phyloP scores from a whole-genome alignment of 2,888 invertebrate species.

The Reticulitermes lucifugus region DNA sequence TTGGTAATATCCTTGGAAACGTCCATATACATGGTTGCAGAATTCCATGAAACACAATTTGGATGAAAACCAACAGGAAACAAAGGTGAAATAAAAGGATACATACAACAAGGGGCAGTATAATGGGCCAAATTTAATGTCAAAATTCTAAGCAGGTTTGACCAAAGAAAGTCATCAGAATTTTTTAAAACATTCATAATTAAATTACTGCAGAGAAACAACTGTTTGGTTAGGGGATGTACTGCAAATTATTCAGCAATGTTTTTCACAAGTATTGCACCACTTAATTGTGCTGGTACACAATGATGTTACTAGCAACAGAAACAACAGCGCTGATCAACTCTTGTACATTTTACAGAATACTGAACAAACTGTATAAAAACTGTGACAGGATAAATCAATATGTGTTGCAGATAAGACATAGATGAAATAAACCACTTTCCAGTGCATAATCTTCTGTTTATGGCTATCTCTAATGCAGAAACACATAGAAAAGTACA shows the following conservation, averaged over 20 bases:
- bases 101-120: slow-evolving; percentile 41
- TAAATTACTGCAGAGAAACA: slow-evolving; percentile 35
- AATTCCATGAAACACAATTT: slow-evolving; percentile 55
- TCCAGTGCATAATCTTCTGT: background rate
- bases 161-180: slow-evolving; percentile 31
- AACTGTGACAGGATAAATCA: background rate
- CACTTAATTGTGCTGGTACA: background rate
- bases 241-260: slow-evolving; percentile 37
- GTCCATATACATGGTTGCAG: slow-evolving; percentile 54
- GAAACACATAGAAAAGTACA: slow-evolving; percentile 7
- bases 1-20: slow-evolving; percentile 54
- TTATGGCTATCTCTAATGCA: background rate
- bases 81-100: slow-evolving; percentile 46
- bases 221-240: slow-evolving; percentile 3
- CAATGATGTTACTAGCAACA: background rate
- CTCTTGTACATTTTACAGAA: background rate
- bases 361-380: background rate
- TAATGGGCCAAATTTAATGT: slow-evolving; percentile 19
- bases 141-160: slow-evolving; percentile 38
- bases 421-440: no score
- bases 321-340: background rate
- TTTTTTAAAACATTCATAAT: slow-evolving; percentile 11
- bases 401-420: no score
- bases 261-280: slow-evolving; percentile 43
- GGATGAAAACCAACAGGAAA: slow-evolving; percentile 53